Percentiles rank a stretch among this genome's conserved stretches.
phyloP scores from a whole-genome alignment of 2,888 invertebrate genomes.

The Dendrolimus pini region DNA sequence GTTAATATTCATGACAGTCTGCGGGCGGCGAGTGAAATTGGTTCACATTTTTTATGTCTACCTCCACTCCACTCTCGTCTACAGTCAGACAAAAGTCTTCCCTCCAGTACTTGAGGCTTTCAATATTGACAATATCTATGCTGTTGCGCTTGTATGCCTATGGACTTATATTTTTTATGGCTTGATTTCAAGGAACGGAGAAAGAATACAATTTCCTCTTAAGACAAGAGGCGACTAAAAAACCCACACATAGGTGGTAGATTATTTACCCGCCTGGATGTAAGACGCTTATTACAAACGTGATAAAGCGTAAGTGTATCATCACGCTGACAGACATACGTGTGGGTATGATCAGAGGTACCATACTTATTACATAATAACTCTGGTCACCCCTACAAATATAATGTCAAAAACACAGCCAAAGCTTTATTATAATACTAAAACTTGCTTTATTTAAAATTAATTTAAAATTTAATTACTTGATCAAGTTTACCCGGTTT shows the following conservation, averaged over 20 bases:
- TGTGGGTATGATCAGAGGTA: no score
- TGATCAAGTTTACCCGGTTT: neutral
- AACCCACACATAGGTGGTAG: no score
- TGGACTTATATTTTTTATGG: neutral
- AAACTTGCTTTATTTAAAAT: neutral
- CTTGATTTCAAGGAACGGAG: no score
- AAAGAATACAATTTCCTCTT: no score
- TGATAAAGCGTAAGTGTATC: no score
- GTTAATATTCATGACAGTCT: conserved; percentile 71
- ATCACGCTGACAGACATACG: no score
- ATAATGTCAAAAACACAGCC: neutral
- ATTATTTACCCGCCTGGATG: no score
- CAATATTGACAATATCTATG: neutral
- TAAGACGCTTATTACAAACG: no score
- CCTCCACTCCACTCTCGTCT: conserved; percentile 20
- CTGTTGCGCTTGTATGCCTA: neutral
- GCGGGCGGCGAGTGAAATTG: conserved; percentile 64
- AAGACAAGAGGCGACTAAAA: no score
- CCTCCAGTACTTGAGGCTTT: conserved; percentile 13
- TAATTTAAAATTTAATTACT: neutral
- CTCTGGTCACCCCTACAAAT: neutral
- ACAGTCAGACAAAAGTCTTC: conserved; percentile 23
- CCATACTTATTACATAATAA: no score
- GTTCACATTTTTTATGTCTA: conserved; percentile 66
- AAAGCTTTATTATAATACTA: neutral